Conservation (phyloP, 2,113 vertebrate genomes). For the Chloroceryle aenea region DNA sequence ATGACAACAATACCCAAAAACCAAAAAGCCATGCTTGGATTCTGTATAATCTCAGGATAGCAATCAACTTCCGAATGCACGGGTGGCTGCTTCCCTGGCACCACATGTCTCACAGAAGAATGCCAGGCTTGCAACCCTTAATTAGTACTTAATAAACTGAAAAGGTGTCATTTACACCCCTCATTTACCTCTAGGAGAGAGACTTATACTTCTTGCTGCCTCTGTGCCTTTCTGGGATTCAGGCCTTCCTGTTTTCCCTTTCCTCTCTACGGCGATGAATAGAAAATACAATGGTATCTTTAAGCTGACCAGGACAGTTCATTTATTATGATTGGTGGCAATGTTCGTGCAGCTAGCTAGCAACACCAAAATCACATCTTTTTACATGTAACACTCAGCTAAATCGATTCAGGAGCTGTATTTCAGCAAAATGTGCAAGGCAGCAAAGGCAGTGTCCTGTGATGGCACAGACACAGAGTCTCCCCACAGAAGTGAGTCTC, state of each 20-base stretch:
- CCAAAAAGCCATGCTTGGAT: not conserved
- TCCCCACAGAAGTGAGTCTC: not conserved
- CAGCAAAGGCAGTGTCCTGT: not conserved
- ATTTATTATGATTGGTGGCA: not conserved
- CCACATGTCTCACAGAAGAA: not conserved
- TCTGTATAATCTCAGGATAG: slow-evolving; percentile 10
- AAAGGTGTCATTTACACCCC: slow-evolving; percentile 47
- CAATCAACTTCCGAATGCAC: not conserved
- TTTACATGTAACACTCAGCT: not conserved
- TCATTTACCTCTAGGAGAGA: slow-evolving; percentile 14
- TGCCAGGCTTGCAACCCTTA: slow-evolving; percentile 11
- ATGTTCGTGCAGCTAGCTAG: not conserved
- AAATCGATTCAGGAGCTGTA: not conserved
- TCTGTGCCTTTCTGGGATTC: not conserved
- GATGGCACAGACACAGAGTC: accelerated
- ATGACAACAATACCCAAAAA: slow-evolving; percentile 12
- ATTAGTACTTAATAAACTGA: slow-evolving; percentile 53
- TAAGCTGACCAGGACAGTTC: not conserved
- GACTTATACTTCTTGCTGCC: not conserved
- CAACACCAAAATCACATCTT: not conserved
- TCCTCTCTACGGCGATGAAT: not conserved
- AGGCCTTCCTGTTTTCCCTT: not conserved
- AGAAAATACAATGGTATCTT: not conserved
- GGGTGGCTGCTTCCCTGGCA: slow-evolving; percentile 15
- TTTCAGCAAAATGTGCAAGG: not conserved